Conservation (phyloP, 2,888 invertebrate genomes). For the Tetranychus piercei region DNA sequence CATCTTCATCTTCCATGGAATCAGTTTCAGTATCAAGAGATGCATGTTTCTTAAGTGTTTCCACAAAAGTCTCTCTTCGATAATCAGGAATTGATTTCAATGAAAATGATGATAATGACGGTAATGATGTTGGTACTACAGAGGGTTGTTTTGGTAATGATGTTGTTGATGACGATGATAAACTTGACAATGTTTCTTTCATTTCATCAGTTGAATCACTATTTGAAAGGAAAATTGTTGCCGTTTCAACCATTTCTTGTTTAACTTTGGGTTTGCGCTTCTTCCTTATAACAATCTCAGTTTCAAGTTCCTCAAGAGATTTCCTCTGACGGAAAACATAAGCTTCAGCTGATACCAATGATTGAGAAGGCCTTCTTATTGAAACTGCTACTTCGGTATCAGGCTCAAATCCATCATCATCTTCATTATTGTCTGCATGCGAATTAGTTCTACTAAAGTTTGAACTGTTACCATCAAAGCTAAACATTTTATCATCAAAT, state of each 20-base stretch:
- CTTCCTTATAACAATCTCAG: background rate
- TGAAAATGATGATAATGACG: background rate
- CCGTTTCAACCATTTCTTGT: background rate
- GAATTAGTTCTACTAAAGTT: background rate
- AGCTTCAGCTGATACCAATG: background rate
- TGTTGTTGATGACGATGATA: background rate
- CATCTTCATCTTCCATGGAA: background rate
- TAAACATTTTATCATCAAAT: no score
- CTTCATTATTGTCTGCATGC: background rate
- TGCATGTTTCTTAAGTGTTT: background rate
- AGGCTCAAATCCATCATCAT: background rate
- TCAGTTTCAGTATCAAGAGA: background rate
- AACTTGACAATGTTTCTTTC: background rate
- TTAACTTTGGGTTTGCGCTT: background rate
- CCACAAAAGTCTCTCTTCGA: background rate
- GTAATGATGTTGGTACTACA: background rate
- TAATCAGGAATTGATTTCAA: background rate
- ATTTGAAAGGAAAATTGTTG: background rate
- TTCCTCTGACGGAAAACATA: background rate
- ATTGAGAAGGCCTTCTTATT: background rate
- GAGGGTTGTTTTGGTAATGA: background rate
- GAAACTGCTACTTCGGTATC: background rate
- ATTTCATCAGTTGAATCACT: background rate
- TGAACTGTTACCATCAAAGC: background rate
- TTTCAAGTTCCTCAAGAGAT: background rate